phyloP scores from a whole-genome alignment of 2,797 vertebrate genomes.

The Lophius americanus region DNA sequence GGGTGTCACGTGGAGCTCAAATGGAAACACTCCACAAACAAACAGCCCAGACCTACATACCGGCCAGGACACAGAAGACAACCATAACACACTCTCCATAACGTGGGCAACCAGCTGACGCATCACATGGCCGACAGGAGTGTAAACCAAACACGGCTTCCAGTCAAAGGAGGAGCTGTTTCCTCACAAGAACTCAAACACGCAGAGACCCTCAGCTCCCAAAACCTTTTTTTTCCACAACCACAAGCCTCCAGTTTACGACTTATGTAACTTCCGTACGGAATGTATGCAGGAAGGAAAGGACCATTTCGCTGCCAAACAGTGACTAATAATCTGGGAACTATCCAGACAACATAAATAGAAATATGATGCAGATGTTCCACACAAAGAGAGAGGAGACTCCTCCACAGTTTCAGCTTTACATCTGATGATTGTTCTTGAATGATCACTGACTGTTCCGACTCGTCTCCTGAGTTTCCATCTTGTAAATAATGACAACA shows the following conservation, averaged over 20 bases:
- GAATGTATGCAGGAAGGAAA: background rate
- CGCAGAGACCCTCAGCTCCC: slow-evolving; percentile 37
- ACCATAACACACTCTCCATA: slow-evolving; percentile 44
- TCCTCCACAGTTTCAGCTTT: too few relatives aligned
- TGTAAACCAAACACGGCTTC: slow-evolving; percentile 59
- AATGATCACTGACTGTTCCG: too few relatives aligned
- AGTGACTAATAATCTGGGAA: background rate
- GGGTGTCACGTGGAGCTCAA: slow-evolving; percentile 51
- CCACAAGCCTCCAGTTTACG: slow-evolving; percentile 8
- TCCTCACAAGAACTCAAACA: slow-evolving; percentile 53
- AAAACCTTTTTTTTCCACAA: slow-evolving; percentile 40
- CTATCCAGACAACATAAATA: too few relatives aligned
- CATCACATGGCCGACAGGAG: slow-evolving; percentile 48
- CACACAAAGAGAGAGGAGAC: too few relatives aligned
- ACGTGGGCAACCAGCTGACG: slow-evolving; percentile 57
- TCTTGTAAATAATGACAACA: too few relatives aligned
- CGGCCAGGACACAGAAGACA: slow-evolving; percentile 44
- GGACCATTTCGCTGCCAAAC: background rate
- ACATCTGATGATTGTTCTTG: too few relatives aligned
- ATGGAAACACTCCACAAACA: slow-evolving; percentile 15
- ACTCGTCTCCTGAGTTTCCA: too few relatives aligned
- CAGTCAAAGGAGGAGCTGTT: slow-evolving; percentile 49
- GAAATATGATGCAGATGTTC: too few relatives aligned
- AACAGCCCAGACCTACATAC: slow-evolving; percentile 39
- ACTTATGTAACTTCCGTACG: slow-evolving; percentile 15